Evolutionary conservation across 2,113 vertebrate genomes (phyloP), one percentile per base, ranked within the genome.

Genomic region (Psephotus haematonotus): DNA sequence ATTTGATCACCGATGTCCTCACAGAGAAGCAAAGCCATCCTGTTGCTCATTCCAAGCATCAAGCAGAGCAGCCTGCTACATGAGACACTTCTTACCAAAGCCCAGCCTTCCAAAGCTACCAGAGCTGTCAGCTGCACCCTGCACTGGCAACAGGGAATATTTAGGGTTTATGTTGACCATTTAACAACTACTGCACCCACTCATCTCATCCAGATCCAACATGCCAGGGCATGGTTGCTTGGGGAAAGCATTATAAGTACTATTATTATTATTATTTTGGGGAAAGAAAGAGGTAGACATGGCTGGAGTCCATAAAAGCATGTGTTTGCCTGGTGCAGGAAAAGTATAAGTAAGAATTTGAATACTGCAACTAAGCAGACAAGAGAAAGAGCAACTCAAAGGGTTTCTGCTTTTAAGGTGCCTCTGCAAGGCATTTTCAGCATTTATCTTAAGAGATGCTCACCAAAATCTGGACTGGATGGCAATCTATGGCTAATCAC

Each of bases 401-500:
- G 55, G 19, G 49, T 19, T 64, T 27, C 37, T n/a, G 52, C 55
- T 75, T 60, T 67, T 47, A 81, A 47, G 1, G 0, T 1, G 24
- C 46, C 75, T 20, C 13, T 35, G 57, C 11, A 46, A 79, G 60
- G 28, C 71, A 86, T 57, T 91, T 53, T 33, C 70, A 78, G 46
- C 13, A 22, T 52, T 81, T 53, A 9, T 64, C 77, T 52, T n/a
- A 59, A 35, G 55, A 74, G 70, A 60, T 6, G 11, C 22, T 10
- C 70, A 52, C 5, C 28, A 47, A 62, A 47, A 72, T 43, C n/a
- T 35, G 55, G n/a, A 27, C 43, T 44, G 39, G n/a, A 33, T 3
- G 10, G n/a, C 37, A 25, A 52, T 7, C 13, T n/a, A 9, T 0
- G 0, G 50, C n/a, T n/a, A n/a, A n/a, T n/a, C 15, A 25, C 41